Evolutionary conservation across 2,113 vertebrate species (phyloP).

Genomic region (Cyphomyrus plagiostoma): DNA sequence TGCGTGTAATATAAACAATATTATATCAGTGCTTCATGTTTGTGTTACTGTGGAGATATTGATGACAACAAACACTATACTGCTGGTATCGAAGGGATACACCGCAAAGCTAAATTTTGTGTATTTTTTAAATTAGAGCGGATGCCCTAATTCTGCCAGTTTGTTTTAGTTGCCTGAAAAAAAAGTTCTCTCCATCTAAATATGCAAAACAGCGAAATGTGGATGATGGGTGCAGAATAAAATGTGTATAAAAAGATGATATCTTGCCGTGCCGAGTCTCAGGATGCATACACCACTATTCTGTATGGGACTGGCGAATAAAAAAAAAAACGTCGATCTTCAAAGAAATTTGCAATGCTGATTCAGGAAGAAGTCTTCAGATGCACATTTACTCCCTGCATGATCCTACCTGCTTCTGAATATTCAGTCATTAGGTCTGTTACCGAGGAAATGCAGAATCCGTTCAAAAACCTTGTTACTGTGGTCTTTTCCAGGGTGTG

Average conservation of each 20-base stretch:
- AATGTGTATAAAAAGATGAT: not conserved
- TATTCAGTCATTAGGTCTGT: not conserved
- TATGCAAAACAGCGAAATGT: not conserved
- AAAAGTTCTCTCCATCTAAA: not conserved
- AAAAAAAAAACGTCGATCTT: not conserved
- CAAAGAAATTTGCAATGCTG: not conserved
- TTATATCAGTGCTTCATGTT: not conserved
- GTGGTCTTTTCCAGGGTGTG: not conserved
- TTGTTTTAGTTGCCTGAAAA: not conserved
- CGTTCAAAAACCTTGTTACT: not conserved
- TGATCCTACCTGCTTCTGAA: not conserved
- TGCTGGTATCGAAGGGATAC: not conserved
- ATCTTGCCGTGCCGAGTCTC: not conserved
- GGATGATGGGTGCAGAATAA: not conserved
- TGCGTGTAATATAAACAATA: not conserved
- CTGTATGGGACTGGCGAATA: not conserved
- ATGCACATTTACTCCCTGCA: not conserved
- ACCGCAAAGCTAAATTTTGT: not conserved
- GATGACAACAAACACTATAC: not conserved
- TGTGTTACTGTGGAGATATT: not conserved
- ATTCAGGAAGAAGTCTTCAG: not conserved
- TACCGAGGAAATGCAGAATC: not conserved
- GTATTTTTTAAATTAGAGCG: not conserved
- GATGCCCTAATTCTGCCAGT: not conserved
- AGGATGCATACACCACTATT: not conserved